Evolutionary conservation across 2,888 invertebrate species (phyloP).

Genomic region (Mesochorus sp.): DNA sequence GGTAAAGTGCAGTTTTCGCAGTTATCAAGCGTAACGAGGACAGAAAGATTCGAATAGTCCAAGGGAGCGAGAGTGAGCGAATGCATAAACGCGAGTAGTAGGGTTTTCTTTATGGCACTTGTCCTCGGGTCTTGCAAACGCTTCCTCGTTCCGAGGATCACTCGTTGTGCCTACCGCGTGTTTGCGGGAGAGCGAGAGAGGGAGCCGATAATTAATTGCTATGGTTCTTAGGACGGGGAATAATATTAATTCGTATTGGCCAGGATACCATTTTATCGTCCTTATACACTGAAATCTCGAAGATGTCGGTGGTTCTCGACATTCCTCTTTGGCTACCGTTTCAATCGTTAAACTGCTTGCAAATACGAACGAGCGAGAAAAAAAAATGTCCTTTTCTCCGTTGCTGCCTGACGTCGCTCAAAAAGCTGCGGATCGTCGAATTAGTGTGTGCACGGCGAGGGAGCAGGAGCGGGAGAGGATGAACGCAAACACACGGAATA

Average conservation of each 20-base stretch:
- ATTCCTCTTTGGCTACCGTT: constrained; percentile 21
- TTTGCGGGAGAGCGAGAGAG: not conserved
- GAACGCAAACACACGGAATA: not conserved
- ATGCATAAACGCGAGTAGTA: constrained; percentile 33
- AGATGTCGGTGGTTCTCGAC: not conserved
- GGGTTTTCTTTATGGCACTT: constrained; percentile 61
- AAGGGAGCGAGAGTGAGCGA: constrained; percentile 29
- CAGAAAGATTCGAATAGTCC: constrained; percentile 3
- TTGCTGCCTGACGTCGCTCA: not conserved
- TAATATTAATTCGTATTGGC: too few relatives aligned
- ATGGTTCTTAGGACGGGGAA: too few relatives aligned
- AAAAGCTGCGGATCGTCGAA: constrained; percentile 55
- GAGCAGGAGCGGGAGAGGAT: not conserved
- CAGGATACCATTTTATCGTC: too few relatives aligned
- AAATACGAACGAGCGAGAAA: not conserved
- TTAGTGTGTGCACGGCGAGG: constrained; percentile 48
- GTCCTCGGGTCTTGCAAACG: constrained; percentile 54
- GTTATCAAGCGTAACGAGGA: constrained; percentile 30
- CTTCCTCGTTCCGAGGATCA: constrained; percentile 65
- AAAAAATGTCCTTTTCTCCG: not conserved
- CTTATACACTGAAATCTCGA: constrained; percentile 11
- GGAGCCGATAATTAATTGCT: too few relatives aligned
- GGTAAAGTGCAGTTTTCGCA: constrained; percentile 50
- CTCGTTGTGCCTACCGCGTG: constrained; percentile 40
- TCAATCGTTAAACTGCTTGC: not conserved